Conservation (phyloP, 2,888 invertebrate species). For the Eristalinus aeneus region DNA sequence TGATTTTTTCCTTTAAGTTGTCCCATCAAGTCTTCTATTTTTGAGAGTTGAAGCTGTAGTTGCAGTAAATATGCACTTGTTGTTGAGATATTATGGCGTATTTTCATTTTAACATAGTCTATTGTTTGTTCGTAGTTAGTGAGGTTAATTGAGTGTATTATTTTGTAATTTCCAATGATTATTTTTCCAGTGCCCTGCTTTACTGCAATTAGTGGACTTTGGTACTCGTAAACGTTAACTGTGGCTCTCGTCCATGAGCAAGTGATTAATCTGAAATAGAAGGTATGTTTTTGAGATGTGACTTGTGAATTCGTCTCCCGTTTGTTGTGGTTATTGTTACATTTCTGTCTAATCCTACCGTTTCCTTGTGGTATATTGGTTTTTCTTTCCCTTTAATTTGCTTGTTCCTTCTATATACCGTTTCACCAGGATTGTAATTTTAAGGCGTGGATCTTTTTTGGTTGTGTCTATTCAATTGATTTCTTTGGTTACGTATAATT, state of each 20-base stretch:
- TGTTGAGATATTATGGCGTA: not conserved
- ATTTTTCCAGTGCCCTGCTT: conserved; percentile 51
- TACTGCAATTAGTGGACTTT: conserved; percentile 36
- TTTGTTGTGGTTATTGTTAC: conserved; percentile 45
- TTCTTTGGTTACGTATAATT: conserved; percentile 27
- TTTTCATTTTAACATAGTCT: not conserved
- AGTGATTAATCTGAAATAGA: conserved; percentile 14
- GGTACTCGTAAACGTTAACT: conserved; percentile 48
- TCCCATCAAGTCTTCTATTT: not conserved
- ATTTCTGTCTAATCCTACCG: conserved; percentile 46
- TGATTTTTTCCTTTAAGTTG: not conserved
- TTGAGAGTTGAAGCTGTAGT: not conserved
- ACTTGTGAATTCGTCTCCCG: conserved; percentile 28
- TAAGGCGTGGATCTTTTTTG: conserved; percentile 37
- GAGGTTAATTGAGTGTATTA: conserved; percentile 12
- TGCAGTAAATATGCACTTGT: not conserved
- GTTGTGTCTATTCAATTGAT: conserved; percentile 33
- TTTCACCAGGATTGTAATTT: conserved; percentile 33
- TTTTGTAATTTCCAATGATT: conserved; percentile 50
- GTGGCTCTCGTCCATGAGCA: not conserved
- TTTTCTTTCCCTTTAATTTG: conserved; percentile 39
- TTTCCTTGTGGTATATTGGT: conserved; percentile 47
- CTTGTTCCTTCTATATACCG: conserved; percentile 48
- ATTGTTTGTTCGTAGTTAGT: not conserved
- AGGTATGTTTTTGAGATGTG: conserved; percentile 17